These are phyloP conservation scores for Neolamprologus ventralis DNA, from an alignment of 2,113 vertebrate species.

Conservation along the genomic window DNA sequence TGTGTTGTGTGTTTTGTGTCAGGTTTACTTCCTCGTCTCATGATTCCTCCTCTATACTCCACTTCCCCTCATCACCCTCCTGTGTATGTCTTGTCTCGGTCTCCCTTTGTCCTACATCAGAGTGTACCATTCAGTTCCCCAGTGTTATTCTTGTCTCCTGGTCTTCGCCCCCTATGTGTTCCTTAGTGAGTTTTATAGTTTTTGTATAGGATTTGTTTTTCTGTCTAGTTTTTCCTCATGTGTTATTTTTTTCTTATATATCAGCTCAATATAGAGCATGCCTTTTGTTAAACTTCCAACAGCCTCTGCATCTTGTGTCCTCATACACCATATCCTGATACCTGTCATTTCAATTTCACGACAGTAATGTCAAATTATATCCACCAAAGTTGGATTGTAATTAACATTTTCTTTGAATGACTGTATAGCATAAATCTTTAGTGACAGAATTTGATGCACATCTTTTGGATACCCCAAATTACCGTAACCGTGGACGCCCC, in stretches of 20 bases:
- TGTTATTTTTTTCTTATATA: not conserved
- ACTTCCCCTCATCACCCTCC: not conserved
- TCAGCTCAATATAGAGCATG: not conserved
- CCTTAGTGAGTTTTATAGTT: not conserved
- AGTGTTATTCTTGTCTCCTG: not conserved
- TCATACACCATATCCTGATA: not conserved
- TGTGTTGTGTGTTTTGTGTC: not conserved
- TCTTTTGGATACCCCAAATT: not conserved
- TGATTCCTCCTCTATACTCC: not conserved
- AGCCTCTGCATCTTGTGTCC: not conserved
- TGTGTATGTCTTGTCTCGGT: not conserved
- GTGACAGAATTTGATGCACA: not conserved
- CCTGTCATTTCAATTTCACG: not conserved
- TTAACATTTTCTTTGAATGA: not conserved
- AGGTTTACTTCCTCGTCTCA: not conserved
- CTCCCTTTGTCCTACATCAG: not conserved
- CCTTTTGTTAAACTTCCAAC: not conserved
- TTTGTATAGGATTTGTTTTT: not conserved
- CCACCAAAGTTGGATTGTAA: not conserved
- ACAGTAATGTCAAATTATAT: not conserved
- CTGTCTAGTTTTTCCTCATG: not conserved
- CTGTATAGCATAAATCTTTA: not conserved
- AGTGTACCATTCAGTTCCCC: not conserved
- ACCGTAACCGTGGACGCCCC: accelerated
- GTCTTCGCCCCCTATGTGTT: not conserved